phyloP scores from a whole-genome alignment of 64 coral and sea anemone species.

The Actinia equina region DNA sequence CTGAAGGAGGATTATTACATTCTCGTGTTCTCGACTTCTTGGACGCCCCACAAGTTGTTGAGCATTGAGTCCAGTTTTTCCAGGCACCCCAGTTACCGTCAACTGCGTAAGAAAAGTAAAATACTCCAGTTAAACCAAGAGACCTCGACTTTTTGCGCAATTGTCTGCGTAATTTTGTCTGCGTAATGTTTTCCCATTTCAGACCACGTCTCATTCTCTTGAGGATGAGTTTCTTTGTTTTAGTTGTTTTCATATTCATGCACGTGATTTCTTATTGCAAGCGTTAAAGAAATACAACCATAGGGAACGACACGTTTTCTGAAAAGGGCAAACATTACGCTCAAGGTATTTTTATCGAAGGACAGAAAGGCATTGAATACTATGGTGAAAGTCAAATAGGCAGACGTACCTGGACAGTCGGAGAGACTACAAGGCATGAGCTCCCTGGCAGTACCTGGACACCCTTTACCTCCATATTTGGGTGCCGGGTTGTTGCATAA shows the following conservation, averaged over 20 bases:
- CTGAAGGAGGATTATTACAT: slow-evolving; percentile 81
- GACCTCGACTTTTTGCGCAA: too few species aligned
- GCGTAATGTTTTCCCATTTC: too few species aligned
- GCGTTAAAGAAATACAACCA: too few species aligned
- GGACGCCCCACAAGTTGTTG: slow-evolving; percentile 78
- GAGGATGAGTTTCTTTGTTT: too few species aligned
- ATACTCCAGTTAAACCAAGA: neutral
- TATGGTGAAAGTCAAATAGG: neutral
- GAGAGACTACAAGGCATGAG: slow-evolving; percentile 89
- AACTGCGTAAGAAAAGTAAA: slow-evolving; percentile 33
- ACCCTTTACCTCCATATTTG: slow-evolving; percentile 72
- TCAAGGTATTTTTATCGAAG: neutral
- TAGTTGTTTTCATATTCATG: too few species aligned
- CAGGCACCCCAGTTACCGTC: slow-evolving; percentile 86
- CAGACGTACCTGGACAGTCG: slow-evolving; percentile 81
- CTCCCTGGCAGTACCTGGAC: slow-evolving; percentile 71
- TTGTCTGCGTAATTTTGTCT: too few species aligned
- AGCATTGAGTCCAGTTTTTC: slow-evolving; percentile 80
- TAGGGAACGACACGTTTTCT: too few species aligned
- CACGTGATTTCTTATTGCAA: too few species aligned
- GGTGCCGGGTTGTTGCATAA: slow-evolving; percentile 83
- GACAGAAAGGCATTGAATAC: neutral
- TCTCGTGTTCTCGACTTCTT: slow-evolving; percentile 77
- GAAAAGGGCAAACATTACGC: too few species aligned
- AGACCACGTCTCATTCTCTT: too few species aligned